phyloP scores from a whole-genome alignment of 2,113 vertebrate species.

The Sitta europaea region DNA sequence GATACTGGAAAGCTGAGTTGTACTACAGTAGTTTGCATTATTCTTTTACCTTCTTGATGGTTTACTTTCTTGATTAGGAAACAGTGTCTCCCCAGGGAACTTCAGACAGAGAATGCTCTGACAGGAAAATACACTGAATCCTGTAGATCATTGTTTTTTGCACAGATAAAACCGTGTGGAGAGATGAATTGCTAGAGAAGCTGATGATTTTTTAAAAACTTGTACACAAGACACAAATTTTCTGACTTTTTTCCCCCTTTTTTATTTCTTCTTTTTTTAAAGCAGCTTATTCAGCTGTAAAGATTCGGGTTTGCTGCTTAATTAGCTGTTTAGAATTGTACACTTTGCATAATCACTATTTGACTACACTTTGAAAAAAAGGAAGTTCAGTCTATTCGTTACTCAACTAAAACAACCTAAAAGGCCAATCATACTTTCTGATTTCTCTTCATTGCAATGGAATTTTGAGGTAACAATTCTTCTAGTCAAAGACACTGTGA shows the following conservation, averaged over 20 bases:
- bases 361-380: constrained; percentile 25
- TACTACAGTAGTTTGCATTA: neutral
- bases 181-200: neutral
- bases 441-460: neutral
- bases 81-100: neutral
- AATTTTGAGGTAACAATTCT: neutral
- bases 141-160: neutral
- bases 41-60: neutral
- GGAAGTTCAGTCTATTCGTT: neutral
- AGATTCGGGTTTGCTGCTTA: constrained; percentile 20
- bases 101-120: neutral
- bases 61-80: neutral
- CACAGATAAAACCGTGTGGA: neutral
- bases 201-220: neutral
- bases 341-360: constrained; percentile 37
- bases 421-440: neutral
- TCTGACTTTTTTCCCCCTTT: neutral
- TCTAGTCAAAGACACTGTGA: neutral
- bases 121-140: neutral
- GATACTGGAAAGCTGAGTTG: neutral
- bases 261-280: neutral
- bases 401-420: constrained; percentile 35
- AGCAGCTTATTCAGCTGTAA: constrained; percentile 9
- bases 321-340: constrained; percentile 46
- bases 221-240: neutral